These are phyloP conservation scores for Sciurus carolinensis DNA, from an alignment of 2,797 vertebrate genomes.

Conservation along the genomic window DNA sequence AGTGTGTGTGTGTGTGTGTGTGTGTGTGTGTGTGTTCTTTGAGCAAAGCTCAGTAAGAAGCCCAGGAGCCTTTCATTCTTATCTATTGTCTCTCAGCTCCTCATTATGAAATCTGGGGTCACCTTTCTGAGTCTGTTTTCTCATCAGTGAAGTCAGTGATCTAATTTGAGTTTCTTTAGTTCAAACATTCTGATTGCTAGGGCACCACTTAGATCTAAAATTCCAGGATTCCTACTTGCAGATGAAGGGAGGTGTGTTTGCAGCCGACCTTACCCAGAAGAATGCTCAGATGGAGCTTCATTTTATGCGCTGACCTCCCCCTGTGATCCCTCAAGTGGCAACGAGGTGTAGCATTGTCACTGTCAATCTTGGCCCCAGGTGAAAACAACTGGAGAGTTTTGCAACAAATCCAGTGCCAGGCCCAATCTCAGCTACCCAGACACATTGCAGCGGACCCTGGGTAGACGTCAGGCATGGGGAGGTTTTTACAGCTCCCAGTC, in stretches of 20 bases:
- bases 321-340: background rate
- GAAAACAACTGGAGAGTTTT: background rate
- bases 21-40: background rate
- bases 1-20: background rate
- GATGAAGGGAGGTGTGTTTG: background rate
- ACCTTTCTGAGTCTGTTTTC: background rate
- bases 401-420: background rate
- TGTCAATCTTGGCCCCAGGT: background rate
- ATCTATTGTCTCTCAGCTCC: background rate
- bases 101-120: background rate
- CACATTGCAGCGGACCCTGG: background rate
- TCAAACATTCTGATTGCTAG: conserved; percentile 31
- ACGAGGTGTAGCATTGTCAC: background rate
- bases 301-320: background rate
- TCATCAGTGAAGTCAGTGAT: background rate
- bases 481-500: background rate
- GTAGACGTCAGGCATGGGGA: background rate
- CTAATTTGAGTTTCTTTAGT: background rate
- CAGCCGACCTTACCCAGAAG: background rate
- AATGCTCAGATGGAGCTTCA: background rate
- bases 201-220: background rate
- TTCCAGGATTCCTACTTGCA: background rate
- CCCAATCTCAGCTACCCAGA: background rate
- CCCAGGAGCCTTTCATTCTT: background rate
- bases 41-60: background rate